Base-by-base conservation (phyloP, 2,888 invertebrate species). In the Pristionchus exspectatus region DNA sequence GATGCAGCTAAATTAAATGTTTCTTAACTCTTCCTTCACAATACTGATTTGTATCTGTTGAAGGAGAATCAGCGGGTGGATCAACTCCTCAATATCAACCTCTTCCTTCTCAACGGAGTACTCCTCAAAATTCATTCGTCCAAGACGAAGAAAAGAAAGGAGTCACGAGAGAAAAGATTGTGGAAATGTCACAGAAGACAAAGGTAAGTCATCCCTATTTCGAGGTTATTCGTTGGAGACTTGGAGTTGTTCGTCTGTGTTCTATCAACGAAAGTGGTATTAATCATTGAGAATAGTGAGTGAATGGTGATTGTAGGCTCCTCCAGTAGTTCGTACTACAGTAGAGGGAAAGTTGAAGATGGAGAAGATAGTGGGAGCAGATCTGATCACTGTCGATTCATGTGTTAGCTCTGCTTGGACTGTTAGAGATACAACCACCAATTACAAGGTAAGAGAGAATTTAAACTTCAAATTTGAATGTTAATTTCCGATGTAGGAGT, bases 281-380 rank as follows among this genome's bases (percentile, higher is more conserved):
- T 69, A 30, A 27, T 14, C 7, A 9, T 69, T 27, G n/a, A 74
- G 74, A 74, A 33, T 14, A 74, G 44, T 9, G 77, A 77, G 27
- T 7, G 5, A 30, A 5, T n/a, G 38, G 2, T 21, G 21, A 18
- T 87, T 69, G 24, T 33, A 89, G 89, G 89, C 89, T 56, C 90
- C 90, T 33, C 93, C 93, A n/a, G 90, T 93, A 88, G 93, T 94
- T 66, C 92, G 94, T 63, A 94, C 94, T n/a, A 94, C 94, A 21
- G 94, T 94, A 14, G 94, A 94, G 90, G 94, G 94, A 90, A 94
- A 93, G 89, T 90, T 94, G 87, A 92, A 92, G 84, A 95, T 95
- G 94, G 94, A 94, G 89, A 94, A 94, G 89, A 93, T 93, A 38
- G 93, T 93, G 24, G 93, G 93, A 44, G 93, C 93, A 33, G 93